Evolutionary conservation across 1,140 invertebrate genomes (phyloP).

Genomic region (Zeugodacus cucurbitae): DNA sequence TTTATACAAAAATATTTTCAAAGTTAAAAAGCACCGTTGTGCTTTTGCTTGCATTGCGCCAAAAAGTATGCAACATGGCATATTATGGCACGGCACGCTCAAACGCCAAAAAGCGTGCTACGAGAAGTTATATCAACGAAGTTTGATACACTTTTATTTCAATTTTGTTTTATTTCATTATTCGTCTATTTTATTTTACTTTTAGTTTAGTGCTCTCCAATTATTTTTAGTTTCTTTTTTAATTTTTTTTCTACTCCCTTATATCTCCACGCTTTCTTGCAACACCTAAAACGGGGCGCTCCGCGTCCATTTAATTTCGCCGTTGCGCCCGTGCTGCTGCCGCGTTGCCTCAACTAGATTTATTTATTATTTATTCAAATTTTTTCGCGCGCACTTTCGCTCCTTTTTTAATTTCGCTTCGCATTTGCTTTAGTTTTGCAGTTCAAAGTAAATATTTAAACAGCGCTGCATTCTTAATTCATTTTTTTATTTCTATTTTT

Average conservation of each 20-base stretch:
- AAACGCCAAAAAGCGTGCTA: neutral
- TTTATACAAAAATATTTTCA: too few species aligned
- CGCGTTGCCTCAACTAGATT: neutral
- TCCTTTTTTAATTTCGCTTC: conserved; percentile 26
- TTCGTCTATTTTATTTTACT: neutral
- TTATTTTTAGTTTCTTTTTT: neutral
- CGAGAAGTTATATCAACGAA: too few species aligned
- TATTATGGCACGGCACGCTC: neutral
- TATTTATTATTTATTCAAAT: conserved; percentile 35
- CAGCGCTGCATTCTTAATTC: neutral
- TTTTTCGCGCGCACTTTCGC: neutral
- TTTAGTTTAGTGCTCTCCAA: neutral
- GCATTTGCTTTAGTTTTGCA: conserved; percentile 28
- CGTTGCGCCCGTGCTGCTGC: neutral
- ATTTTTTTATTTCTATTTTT: neutral
- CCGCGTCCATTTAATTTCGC: neutral
- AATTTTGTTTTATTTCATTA: neutral
- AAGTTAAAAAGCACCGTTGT: too few species aligned
- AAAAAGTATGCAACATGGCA: neutral
- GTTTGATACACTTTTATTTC: neutral
- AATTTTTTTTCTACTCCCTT: neutral
- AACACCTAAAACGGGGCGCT: neutral
- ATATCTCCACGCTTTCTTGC: neutral
- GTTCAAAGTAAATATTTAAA: conserved; percentile 39
- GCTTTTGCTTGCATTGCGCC: neutral